Evolutionary conservation across 2,888 invertebrate species (phyloP), one percentile per base, ranked within the genome.

Genomic region (Tiliacea citrago): DNA sequence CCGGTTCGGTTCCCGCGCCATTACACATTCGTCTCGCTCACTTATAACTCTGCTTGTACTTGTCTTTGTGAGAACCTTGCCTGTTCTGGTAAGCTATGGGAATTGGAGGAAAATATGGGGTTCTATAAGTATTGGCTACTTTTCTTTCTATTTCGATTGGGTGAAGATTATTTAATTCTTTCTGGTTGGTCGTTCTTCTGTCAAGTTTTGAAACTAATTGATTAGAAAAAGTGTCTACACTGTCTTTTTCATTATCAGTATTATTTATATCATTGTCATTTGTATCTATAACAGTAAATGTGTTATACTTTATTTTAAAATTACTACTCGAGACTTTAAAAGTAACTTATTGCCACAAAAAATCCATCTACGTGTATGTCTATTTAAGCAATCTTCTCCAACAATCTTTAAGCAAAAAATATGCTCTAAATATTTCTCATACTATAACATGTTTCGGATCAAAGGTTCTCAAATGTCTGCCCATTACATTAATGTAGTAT

Each of bases 11-110:
- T 93, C 94, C 94, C 93, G 92, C 91, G 92, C 86, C 86, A 96
- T 95, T 95, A 96, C 91, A 79, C 91, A 95, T 96, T 95, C 90
- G 95, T 86, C 88, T 83, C 94, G 95, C 95, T 94, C 94, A 95
- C 94, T 95, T 95, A 93, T 88, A 84, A 83, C 82, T 86, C 82
- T 84, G 86, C 81, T 83, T 63, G 86, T 86, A 75, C 84, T 73
- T 81, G 85, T 86, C 84, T 87, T 87, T 90, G 91, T 92, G 92
- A 91, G 92, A 91, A 92, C 85, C 79, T 73, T 53, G 62, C 63
- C 69, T 70, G 61, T 67, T 73, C 72, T 62, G 66, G 77, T 78
- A 79, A 83, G 74, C 84, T 81, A 84, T 84, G 84, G 84, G 84
- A 83, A 84, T 77, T 68, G 77, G 67, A 81, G 7, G 63, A 81